Percentiles rank a stretch among this genome's conserved stretches.
Conservation (phyloP, 2,113 vertebrate species). For the Callopanchax toddi region DNA sequence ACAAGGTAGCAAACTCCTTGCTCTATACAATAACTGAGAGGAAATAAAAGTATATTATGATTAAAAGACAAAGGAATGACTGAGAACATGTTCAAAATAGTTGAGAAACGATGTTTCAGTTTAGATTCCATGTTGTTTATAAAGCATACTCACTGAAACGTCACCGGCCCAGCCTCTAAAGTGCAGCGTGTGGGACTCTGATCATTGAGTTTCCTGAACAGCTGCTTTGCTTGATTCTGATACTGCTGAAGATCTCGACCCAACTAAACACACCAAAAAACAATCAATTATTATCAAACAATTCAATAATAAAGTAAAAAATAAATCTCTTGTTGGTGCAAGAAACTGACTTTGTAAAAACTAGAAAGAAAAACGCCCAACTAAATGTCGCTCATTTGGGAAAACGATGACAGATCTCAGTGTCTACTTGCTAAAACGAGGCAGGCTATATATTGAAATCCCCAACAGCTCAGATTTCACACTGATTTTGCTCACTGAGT, state of each 20-base stretch:
- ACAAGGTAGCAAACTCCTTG: slow-evolving; percentile 96
- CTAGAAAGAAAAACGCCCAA: background rate
- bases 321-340: background rate
- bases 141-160: slow-evolving; percentile 98
- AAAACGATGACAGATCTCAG: background rate
- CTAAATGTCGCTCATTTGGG: background rate
- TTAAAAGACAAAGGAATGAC: background rate
- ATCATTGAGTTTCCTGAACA: slow-evolving; percentile 95
- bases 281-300: background rate
- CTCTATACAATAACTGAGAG: slow-evolving; percentile 90
- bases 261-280: slow-evolving; percentile 76
- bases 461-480: no score
- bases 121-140: no score
- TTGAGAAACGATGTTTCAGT: no score
- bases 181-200: slow-evolving; percentile 96
- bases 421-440: background rate
- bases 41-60: background rate
- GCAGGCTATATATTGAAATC: no score
- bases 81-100: no score
- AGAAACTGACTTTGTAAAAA: background rate
- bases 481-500: no score
- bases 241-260: slow-evolving; percentile 97
- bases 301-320: background rate
- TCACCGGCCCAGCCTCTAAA: slow-evolving; percentile 91
- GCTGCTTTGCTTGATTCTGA: slow-evolving; percentile 97